Evolutionary conservation across 35 echinoderm and acorn worm genomes (phyloP), one percentile per base, ranked within the genome.

Genomic region (Patiria miniata): DNA sequence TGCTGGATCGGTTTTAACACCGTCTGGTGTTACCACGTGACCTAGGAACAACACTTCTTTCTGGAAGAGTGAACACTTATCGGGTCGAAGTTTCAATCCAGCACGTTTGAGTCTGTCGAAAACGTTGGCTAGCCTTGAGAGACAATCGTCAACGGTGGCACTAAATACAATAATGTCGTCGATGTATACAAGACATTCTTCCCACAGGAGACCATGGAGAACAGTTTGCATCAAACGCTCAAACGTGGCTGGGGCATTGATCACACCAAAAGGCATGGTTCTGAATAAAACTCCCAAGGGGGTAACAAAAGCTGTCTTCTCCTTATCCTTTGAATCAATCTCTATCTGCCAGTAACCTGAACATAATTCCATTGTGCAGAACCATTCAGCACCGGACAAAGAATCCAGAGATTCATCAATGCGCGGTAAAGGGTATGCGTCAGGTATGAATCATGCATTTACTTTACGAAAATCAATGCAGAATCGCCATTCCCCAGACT

Each of bases 181-280:
- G 36, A 80, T 80, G 36, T 80, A 80, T 17, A 80, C 78, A 34
- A 80, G 78, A 80, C 78, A 80, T 39, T 80, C 78, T 39, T 80
- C 30, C 78, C 12, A 80, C 36, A 23, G 78, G 7, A 80, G 36
- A 80, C 36, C 78, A 80, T 40, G 78, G 36, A 87, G 22, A 0
- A 87, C 69, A 2, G 44, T 37, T 53, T 87, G 39, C 68, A 87
- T 87, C 8, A 87, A 22, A 6, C 85, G 65, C 38, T 87, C 59
- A 47, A 79, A 87, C 4, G 85, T 87, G 2, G 85, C 68, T 0
- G 85, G 85, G 5, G 85, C 85, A 78, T 87, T 87, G 39, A 68
- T 36, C 23, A 87, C 19, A 7, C 85, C 85, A 36, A 87, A 78
- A 26, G 85, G 85, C 85, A 87, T 87, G 17, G 68, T 65, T 9